Conservation (phyloP, 2,797 vertebrate species). For the Mus caroli region DNA sequence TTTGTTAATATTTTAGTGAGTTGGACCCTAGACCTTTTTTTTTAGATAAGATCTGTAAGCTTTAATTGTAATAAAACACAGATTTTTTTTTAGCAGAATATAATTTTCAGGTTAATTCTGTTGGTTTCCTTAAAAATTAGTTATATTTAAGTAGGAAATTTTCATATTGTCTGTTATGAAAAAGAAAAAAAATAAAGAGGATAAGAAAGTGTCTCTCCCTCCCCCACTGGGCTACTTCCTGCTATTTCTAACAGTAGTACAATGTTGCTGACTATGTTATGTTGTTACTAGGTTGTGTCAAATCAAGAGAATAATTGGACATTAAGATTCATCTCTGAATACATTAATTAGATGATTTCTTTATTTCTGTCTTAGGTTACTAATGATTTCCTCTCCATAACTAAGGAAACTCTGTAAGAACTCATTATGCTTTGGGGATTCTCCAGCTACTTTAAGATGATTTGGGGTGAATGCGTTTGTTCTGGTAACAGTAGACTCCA, state of each 20-base stretch:
- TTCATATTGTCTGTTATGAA: conserved; percentile 35
- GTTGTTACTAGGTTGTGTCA: conserved; percentile 84
- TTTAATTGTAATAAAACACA: conserved; percentile 52
- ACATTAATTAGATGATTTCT: conserved; percentile 86
- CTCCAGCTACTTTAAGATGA: conserved; percentile 69
- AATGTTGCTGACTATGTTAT: conserved; percentile 79
- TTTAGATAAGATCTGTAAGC: conserved; percentile 24
- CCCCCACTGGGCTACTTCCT: conserved; percentile 63
- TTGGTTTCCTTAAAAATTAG: conserved; percentile 30
- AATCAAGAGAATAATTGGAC: conserved; percentile 87
- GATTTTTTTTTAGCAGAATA: conserved; percentile 2
- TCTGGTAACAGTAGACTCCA: conserved; percentile 73
- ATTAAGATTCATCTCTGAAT: conserved; percentile 84
- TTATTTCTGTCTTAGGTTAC: conserved; percentile 85
- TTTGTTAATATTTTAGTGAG: conserved; percentile 47
- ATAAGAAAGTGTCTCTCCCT: conserved; percentile 36
- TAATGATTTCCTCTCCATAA: conserved; percentile 82
- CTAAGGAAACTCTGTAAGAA: conserved; percentile 76
- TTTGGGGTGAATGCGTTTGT: conserved; percentile 67
- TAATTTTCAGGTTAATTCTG: conserved; percentile 57
- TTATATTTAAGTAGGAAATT: conserved; percentile 11
- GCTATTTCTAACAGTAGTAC: conserved; percentile 72
- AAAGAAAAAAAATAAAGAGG: conserved; percentile 19
- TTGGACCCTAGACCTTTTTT: neutral
- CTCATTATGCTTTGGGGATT: conserved; percentile 81